Evolutionary conservation across 2,888 invertebrate genomes (phyloP), one percentile per base, ranked within the genome.

Genomic region (Thecocarcelia acutangulata): DNA sequence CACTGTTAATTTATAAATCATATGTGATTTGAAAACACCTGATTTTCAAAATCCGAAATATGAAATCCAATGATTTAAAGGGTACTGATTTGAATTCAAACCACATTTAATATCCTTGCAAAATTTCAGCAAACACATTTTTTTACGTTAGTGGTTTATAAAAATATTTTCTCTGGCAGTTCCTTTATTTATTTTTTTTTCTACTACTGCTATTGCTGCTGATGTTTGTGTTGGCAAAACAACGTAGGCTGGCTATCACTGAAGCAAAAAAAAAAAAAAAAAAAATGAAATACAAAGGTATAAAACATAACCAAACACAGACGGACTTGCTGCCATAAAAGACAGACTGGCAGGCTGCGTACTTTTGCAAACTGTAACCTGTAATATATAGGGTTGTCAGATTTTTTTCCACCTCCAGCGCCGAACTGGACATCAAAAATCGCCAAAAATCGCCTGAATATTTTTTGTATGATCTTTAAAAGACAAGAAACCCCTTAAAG

Each of bases 311-410:
- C 15, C 24, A 19, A 44, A 54, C 40, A 24, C 42, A 19, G 63
- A 56, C 54, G 56, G 64, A 64, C 54, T 46, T 37, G 63, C 54
- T 56, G 46, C 21, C 33, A n/a, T 64, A 24, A 46, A 63, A 64
- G 48, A 48, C 64, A 66, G 48, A 74, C 74, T 58, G 64, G 64
- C 64, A 74, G 74, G 64, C 63, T 66, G 64, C 74, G 64, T 66
- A 37, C 19, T 15, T 54, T 33, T 44, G 40, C 28, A 19, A 42
- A 48, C 3, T 9, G 48, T 28, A 73, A 54, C 54, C 61, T 63
- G 42, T 52, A 54, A 63, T 28, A 72, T 21, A n/a, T n/a, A n/a
- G n/a, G n/a, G n/a, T n/a, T n/a, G n/a, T n/a, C n/a, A n/a, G n/a
- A n/a, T n/a, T n/a, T n/a, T n/a, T n/a, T n/a, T n/a, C n/a, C n/a